Conservation (phyloP, 2,888 invertebrate species). For the Zygogramma bicolorata region DNA sequence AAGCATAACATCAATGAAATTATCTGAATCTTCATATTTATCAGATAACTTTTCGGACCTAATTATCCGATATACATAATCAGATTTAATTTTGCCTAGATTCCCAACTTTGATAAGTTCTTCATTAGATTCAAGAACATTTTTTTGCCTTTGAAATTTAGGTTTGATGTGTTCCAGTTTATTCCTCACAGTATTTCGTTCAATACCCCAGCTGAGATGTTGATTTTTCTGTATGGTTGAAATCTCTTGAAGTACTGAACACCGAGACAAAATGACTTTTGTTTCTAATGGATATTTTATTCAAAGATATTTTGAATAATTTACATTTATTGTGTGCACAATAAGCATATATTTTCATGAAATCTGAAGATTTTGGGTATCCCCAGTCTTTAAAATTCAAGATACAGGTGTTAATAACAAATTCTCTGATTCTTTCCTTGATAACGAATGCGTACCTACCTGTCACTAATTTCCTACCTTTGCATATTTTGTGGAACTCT, state of each 20-base stretch:
- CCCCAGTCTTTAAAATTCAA: slow-evolving; percentile 5
- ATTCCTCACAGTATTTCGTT: slow-evolving; percentile 4
- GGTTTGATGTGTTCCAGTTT: slow-evolving; percentile 4
- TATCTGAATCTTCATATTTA: slow-evolving; percentile 18
- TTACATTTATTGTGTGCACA: slow-evolving; percentile 15
- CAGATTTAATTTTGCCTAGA: slow-evolving; percentile 15
- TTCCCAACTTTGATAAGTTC: not conserved
- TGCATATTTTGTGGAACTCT: slow-evolving; percentile 8
- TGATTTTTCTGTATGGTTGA: not conserved
- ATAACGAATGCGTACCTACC: not conserved
- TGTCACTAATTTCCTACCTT: not conserved
- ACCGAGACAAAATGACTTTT: not conserved
- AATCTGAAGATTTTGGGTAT: not conserved
- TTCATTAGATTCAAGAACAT: not conserved
- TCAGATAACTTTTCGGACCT: slow-evolving; percentile 17
- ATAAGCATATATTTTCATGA: slow-evolving; percentile 18
- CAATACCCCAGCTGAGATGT: slow-evolving; percentile 7
- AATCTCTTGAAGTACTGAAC: slow-evolving; percentile 8
- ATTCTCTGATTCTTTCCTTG: not conserved
- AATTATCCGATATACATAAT: slow-evolving; percentile 16
- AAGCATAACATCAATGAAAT: slow-evolving; percentile 14
- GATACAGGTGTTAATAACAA: not conserved
- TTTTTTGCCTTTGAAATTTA: slow-evolving; percentile 4
- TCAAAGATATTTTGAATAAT: not conserved
- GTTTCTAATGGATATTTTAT: not conserved